Percentiles rank a stretch among this genome's conserved stretches.
Evolutionary conservation across 2,113 vertebrate genomes (phyloP).

Genomic region (Prietella phreatophila): DNA sequence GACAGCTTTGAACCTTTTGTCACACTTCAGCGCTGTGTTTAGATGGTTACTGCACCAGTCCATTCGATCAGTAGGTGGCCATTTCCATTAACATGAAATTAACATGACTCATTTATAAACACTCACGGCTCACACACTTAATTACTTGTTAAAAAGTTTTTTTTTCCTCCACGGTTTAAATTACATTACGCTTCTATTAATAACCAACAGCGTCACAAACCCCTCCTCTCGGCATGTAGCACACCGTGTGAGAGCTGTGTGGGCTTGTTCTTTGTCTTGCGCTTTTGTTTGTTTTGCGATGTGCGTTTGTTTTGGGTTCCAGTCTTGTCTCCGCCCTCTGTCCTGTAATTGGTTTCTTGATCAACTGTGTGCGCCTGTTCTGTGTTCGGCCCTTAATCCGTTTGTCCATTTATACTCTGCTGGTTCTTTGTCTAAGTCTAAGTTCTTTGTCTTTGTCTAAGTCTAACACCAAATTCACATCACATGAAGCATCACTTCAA

Average conservation of each 20-base stretch:
- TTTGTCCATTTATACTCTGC: background rate
- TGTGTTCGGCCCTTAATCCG: background rate
- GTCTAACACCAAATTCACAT: background rate
- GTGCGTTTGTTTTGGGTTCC: background rate
- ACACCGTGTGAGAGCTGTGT: background rate
- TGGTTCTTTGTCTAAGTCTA: background rate
- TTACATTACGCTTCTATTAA: background rate
- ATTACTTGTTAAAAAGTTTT: background rate
- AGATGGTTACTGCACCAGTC: background rate
- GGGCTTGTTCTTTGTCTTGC: background rate
- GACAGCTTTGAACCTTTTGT: slow-evolving; percentile 45
- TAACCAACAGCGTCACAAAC: background rate
- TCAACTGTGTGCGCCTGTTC: background rate
- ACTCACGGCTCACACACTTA: background rate
- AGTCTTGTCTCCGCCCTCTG: background rate
- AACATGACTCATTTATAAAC: slow-evolving; percentile 4
- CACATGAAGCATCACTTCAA: background rate
- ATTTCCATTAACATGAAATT: slow-evolving; percentile 8
- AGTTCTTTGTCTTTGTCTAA: too few species aligned
- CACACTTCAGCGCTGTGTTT: slow-evolving; percentile 28
- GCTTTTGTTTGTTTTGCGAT: background rate
- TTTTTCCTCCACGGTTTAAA: background rate
- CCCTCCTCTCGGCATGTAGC: background rate
- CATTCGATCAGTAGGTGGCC: slow-evolving; percentile 25
- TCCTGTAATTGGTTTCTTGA: background rate